A percentile compares a stretch with the other conserved stretches of the same genome.
phyloP scores from a whole-genome alignment of 2,797 vertebrate species.

The Semotilus atromaculatus region DNA sequence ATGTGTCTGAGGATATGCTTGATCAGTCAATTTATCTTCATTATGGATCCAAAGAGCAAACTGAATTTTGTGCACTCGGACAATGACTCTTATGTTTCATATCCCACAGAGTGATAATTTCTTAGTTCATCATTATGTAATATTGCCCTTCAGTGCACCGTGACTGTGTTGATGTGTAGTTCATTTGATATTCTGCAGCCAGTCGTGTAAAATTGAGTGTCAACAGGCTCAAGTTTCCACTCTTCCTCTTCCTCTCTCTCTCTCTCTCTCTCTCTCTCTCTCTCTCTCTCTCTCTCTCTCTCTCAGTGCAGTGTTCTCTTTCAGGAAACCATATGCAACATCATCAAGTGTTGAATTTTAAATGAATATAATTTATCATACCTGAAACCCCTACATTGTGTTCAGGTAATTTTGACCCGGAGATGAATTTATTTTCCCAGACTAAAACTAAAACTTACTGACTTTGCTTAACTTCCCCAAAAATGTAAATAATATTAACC shows the following conservation, averaged over 20 bases:
- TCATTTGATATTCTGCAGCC: not conserved
- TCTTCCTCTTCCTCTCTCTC: not conserved
- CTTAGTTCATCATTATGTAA: conserved; percentile 9
- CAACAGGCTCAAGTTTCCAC: not conserved
- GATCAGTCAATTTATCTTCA: not conserved
- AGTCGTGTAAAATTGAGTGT: not conserved
- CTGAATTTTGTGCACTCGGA: not conserved
- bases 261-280: not conserved
- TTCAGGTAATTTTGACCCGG: not conserved
- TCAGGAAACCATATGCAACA: no score
- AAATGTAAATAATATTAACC: not conserved
- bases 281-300: no score
- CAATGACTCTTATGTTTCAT: not conserved
- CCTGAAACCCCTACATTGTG: not conserved
- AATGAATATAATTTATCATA: no score
- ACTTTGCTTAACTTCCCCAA: not conserved
- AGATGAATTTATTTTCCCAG: not conserved
- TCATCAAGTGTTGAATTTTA: no score
- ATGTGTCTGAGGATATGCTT: not conserved
- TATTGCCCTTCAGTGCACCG: not conserved
- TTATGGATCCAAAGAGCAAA: not conserved
- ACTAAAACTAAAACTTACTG: not conserved
- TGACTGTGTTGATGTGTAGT: not conserved
- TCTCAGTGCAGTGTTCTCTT: not conserved
- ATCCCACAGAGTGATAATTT: not conserved